Base-by-base conservation (phyloP, 2,113 vertebrate genomes). In the Cyprinodon brontotheroides region DNA sequence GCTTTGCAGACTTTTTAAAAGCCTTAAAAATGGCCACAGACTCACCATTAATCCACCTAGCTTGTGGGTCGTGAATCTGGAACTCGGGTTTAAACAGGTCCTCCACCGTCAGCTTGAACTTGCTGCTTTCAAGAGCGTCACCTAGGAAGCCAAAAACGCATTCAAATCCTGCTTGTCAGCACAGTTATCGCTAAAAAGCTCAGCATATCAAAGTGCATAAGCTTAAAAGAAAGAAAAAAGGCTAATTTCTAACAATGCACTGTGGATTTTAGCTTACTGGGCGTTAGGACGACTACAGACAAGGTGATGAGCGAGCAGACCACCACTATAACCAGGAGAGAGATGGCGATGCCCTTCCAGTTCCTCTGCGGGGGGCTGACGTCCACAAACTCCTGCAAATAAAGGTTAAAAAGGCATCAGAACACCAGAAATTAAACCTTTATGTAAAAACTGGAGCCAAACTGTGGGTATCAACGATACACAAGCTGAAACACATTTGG, bases 261-360 rank as follows among this genome's bases (percentile, higher is more conserved):
- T 53, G 48, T 53, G 0, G 17, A 11, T 65, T 29, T 45, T 13
- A 3, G 65, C 77, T 8, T 95, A 97, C 97, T 93, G 83, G 96
- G 96, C 4, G 96, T 96, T 92, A 97, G 95, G 87, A 98, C 94
- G 80, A 98, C 95, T 86, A 97, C 96, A 7, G 96, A 97, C 95
- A 97, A 94, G 63, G 95, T 96, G 94, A 98, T 98, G 93, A 98
- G 95, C 11, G 97, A 97, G 92, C 96, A 97, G 72, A 98, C 96
- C 80, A 93, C 95, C 91, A 96, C 91, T 80, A 98, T 98, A 88
- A 98, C 97, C 93, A 98, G 93, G 91, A 98, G 93, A 40, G 97
- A 96, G 91, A 98, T 98, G 77, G 96, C 96, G 78, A 98, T 97
- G 86, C 97, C 97, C 80, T 97, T 98, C 96, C 96, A 98, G 94